Conservation (phyloP, 2,888 invertebrate genomes). For the Kuschelorhynchus macadamiae region DNA sequence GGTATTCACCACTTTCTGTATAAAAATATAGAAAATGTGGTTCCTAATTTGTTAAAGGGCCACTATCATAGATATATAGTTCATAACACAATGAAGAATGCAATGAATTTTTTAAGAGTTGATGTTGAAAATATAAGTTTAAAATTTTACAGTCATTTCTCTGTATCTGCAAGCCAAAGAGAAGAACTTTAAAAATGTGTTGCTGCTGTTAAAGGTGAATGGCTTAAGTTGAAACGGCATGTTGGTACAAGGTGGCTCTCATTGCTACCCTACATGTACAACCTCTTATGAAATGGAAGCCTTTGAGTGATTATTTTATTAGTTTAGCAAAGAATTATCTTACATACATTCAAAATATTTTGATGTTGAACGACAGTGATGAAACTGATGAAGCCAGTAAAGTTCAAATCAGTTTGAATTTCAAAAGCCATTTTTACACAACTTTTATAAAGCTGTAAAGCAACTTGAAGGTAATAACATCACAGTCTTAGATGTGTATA, state of each 20-base stretch:
- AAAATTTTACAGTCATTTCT: slow-evolving; percentile 50
- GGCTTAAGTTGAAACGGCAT: slow-evolving; percentile 46
- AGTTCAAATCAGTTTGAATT: too few relatives aligned
- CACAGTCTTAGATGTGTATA: too few relatives aligned
- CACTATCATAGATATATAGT: slow-evolving; percentile 54
- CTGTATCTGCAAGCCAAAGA: slow-evolving; percentile 43
- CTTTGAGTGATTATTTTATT: background rate
- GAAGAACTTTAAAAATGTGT: slow-evolving; percentile 50
- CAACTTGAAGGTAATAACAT: too few relatives aligned
- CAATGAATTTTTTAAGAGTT: slow-evolving; percentile 43
- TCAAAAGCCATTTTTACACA: too few relatives aligned
- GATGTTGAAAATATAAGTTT: slow-evolving; percentile 52
- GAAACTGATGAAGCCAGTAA: too few relatives aligned
- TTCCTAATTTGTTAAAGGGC: slow-evolving; percentile 48
- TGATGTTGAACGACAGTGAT: too few relatives aligned
- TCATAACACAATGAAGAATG: slow-evolving; percentile 46
- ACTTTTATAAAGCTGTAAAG: too few relatives aligned
- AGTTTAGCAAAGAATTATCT: too few relatives aligned
- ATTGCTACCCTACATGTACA: slow-evolving; percentile 3
- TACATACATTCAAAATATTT: too few relatives aligned
- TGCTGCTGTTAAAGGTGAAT: slow-evolving; percentile 40
- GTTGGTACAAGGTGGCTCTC: slow-evolving; percentile 9
- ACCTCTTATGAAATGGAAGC: too few relatives aligned
- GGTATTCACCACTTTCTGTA: slow-evolving; percentile 47
- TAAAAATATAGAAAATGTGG: slow-evolving; percentile 47